Evolutionary conservation across 2,797 vertebrate species (phyloP), one percentile per base, ranked within the genome.

Genomic region (Brachyrhaphis roseni): DNA sequence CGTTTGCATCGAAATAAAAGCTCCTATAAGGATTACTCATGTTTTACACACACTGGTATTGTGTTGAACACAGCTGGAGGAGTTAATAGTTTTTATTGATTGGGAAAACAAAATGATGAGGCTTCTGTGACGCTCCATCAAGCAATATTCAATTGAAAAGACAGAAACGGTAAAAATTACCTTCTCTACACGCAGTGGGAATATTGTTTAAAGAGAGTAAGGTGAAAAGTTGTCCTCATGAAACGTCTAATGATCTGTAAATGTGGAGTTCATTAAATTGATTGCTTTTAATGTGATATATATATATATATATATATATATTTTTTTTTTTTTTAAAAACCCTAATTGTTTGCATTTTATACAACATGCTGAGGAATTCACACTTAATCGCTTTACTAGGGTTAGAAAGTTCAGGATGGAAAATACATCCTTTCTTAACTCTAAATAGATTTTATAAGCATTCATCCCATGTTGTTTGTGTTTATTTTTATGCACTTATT

Each of bases 71-170:
- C 36, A 66, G 34, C 16, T 66, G 62, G 34, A 23, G 16, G 36
- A 20, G 16, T 39, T 20, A 39, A 66, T 74, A 82, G 51, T 78
- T 80, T 77, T 90, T 89, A 91, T 93, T 89, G 81, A 83, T 88
- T 86, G 51, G 51, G 23, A 47, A 80, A 71, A 89, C 88, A 91
- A 93, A 89, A 82, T 91, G 76, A 79, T 77, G 89, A 76, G 77
- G 86, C 86, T 77, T 85, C 79, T 66, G 41, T 45, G 26, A 57
- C 4, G 76, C 77, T 77, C 34, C 34, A 10, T 18, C 62, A 39
- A 66, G 34, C 62, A 66, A 39, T 39, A 39, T 36, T 64, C 18
- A 10, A 64, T 36, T 20, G 20, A 66, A 62, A 66, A 66, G 62
- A 23, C 34, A 39, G 62, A 66, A 66, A 66, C 1, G 8, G 34